Percentiles rank a stretch among this genome's conserved stretches.
Conservation (phyloP, 64 coral and sea anemone species). For the Pachyseris speciosa region DNA sequence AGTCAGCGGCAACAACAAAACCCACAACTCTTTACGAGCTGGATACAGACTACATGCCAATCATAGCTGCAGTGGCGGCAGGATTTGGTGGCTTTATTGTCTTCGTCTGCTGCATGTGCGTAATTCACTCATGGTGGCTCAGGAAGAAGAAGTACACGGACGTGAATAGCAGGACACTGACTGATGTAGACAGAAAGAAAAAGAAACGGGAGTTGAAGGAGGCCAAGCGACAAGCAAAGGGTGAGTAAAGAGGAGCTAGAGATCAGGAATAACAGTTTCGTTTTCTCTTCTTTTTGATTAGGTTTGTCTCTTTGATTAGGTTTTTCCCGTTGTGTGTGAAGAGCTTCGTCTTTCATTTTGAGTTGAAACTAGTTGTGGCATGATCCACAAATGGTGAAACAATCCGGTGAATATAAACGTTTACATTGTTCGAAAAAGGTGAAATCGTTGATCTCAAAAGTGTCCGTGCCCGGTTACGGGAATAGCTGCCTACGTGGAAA, state of each 20-base stretch:
- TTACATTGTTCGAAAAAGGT: too few species aligned
- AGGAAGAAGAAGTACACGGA: constrained; percentile 58
- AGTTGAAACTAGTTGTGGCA: too few species aligned
- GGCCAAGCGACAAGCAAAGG: not conserved
- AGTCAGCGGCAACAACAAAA: not conserved
- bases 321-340: too few species aligned
- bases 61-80: constrained; percentile 46
- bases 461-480: too few species aligned
- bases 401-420: too few species aligned
- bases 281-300: too few species aligned
- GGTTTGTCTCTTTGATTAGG: too few species aligned
- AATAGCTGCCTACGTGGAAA: too few species aligned
- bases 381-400: too few species aligned
- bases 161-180: constrained; percentile 55
- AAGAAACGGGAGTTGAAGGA: constrained; percentile 7
- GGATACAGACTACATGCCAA: constrained; percentile 52
- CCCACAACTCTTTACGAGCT: constrained; percentile 11
- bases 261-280: not conserved
- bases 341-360: too few species aligned
- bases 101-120: constrained; percentile 65
- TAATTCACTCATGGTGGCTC: constrained; percentile 69
- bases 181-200: constrained; percentile 18
- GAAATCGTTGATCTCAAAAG: too few species aligned
- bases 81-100: constrained; percentile 16
- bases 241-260: not conserved